These are phyloP conservation scores for Rallus limicola DNA, from an alignment of 2,113 vertebrate genomes.

Conservation along the genomic window DNA sequence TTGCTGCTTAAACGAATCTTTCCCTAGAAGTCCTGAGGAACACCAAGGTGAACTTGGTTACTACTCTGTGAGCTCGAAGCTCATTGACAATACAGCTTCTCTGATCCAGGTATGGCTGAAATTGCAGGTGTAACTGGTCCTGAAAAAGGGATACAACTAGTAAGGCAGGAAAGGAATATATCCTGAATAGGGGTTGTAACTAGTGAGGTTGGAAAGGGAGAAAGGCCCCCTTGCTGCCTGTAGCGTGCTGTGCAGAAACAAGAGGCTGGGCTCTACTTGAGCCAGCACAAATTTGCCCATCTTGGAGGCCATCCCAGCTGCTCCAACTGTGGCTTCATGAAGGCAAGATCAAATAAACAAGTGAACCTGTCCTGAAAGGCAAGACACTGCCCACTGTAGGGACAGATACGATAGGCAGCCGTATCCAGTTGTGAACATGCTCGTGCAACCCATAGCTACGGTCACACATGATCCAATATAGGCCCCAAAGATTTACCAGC, in stretches of 20 bases:
- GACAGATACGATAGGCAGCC: neutral
- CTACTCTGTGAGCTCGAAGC: neutral
- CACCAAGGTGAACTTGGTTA: neutral
- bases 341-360: neutral
- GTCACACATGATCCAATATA: neutral
- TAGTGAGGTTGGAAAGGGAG: neutral
- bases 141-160: neutral
- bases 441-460: neutral
- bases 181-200: neutral
- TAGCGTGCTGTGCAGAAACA: neutral
- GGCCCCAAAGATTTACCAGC: neutral
- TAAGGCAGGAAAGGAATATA: neutral
- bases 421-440: neutral
- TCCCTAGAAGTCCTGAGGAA: neutral
- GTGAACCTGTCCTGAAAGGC: neutral
- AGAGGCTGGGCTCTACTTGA: neutral
- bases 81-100: neutral
- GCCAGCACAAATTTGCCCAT: accelerated
- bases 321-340: neutral
- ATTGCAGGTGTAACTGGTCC: neutral
- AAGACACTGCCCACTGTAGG: neutral
- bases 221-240: neutral
- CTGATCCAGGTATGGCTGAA: neutral
- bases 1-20: neutral
- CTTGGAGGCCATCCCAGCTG: neutral